phyloP scores from a whole-genome alignment of 2,113 vertebrate genomes.

The Enhydra lutris region DNA sequence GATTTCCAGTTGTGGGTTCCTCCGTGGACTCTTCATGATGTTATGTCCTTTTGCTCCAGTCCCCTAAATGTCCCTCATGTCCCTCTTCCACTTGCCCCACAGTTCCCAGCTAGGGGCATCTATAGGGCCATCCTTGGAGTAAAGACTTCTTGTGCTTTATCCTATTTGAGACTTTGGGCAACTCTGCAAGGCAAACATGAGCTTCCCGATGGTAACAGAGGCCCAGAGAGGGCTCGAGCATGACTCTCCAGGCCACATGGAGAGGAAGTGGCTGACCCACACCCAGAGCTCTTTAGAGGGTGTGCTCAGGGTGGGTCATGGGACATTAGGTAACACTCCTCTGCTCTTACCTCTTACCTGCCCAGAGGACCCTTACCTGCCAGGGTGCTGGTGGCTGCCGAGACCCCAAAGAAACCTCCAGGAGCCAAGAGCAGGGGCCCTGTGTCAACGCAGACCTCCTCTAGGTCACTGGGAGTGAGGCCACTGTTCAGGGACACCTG shows the following conservation, averaged over 20 bases:
- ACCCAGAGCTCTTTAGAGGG: background rate
- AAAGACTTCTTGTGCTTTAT: background rate
- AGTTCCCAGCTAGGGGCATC: background rate
- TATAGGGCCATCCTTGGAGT: background rate
- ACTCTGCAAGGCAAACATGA: background rate
- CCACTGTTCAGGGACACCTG: constrained; percentile 63
- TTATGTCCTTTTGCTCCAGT: background rate
- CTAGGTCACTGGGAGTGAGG: constrained; percentile 21
- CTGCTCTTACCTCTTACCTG: background rate
- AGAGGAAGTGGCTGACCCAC: background rate
- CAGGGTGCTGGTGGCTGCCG: constrained; percentile 65
- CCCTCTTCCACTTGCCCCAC: background rate
- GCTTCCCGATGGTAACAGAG: background rate
- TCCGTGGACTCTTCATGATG: background rate
- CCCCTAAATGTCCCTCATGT: background rate
- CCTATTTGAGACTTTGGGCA: background rate
- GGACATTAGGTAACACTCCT: background rate
- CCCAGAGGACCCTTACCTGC: constrained; percentile 65
- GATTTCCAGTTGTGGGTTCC: background rate
- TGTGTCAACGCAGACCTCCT: constrained; percentile 60
- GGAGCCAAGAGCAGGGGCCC: constrained; percentile 64
- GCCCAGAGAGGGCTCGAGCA: background rate
- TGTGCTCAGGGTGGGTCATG: background rate
- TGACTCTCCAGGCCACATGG: background rate
- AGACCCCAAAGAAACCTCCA: constrained; percentile 77